Percentiles rank a stretch among this genome's conserved stretches.
phyloP scores from a whole-genome alignment of 2,113 vertebrate species.

The Alouatta palliata region DNA sequence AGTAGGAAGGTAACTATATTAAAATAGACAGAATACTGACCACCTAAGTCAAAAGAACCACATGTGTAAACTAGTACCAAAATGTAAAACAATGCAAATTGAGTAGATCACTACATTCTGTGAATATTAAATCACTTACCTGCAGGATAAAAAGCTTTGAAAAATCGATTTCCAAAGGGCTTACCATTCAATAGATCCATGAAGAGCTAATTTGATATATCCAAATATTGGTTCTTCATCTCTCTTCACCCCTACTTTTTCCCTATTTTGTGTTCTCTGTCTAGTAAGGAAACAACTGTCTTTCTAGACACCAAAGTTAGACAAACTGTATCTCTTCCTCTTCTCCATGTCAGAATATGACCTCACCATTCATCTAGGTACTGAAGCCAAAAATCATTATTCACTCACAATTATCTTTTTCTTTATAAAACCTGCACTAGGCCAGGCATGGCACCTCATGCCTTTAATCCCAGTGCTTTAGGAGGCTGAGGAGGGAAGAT shows the following conservation, averaged over 20 bases:
- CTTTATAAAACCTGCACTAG: neutral
- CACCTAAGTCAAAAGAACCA: neutral
- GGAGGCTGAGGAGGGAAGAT: no score
- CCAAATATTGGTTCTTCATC: neutral
- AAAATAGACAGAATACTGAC: neutral
- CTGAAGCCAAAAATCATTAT: neutral
- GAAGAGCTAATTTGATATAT: neutral
- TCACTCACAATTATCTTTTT: neutral
- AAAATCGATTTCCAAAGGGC: neutral
- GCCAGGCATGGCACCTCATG: no score
- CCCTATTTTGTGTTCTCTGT: neutral
- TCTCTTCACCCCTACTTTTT: neutral
- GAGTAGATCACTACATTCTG: neutral
- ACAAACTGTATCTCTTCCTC: neutral
- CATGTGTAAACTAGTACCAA: neutral
- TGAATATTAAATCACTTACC: neutral
- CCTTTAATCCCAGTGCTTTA: no score
- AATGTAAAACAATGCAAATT: neutral
- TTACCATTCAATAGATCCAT: neutral
- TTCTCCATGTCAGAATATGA: neutral
- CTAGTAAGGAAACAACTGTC: neutral
- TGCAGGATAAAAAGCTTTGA: neutral
- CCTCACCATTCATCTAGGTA: neutral
- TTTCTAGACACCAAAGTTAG: neutral
- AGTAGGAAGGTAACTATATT: neutral